These are phyloP conservation scores for Neoascia interrupta DNA, from an alignment of 2,888 invertebrate genomes.

Conservation along the genomic window DNA sequence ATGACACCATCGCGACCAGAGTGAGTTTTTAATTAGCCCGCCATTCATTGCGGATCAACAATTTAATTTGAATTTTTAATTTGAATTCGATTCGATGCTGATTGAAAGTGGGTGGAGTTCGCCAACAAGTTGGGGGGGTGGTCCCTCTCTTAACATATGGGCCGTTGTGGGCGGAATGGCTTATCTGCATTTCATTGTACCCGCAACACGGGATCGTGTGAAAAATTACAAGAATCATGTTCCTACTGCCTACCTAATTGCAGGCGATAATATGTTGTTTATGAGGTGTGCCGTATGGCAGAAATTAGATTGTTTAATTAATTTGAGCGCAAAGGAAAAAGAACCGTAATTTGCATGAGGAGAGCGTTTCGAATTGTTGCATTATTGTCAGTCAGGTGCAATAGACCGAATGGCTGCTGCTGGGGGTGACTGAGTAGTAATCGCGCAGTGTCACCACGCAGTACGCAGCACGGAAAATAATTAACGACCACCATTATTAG, in stretches of 20 bases:
- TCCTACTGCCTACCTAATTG: no score
- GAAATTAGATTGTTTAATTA: conserved; percentile 66
- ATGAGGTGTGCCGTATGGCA: conserved; percentile 67
- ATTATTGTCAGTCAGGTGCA: background rate
- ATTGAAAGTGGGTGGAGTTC: conserved; percentile 54
- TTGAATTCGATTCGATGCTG: conserved; percentile 45
- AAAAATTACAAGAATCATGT: conserved; percentile 63
- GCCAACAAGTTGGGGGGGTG: background rate
- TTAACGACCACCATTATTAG: conserved; percentile 46
- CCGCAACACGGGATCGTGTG: conserved; percentile 59
- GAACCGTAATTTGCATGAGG: conserved; percentile 50
- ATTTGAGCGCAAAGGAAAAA: conserved; percentile 50
- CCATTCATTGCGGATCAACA: conserved; percentile 35
- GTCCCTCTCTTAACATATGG: background rate
- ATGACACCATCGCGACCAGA: background rate
- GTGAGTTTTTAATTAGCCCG: conserved; percentile 55
- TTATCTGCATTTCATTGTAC: conserved; percentile 59
- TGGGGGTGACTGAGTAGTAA: conserved; percentile 18
- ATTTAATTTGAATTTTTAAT: conserved; percentile 57
- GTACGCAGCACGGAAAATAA: conserved; percentile 23
- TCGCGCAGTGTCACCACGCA: conserved; percentile 42
- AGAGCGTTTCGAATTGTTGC: background rate
- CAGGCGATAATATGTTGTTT: conserved; percentile 63
- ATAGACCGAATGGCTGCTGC: background rate
- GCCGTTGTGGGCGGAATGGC: conserved; percentile 50